Conservation (phyloP, 1,140 invertebrate genomes). For the Diabrotica virgifera region DNA sequence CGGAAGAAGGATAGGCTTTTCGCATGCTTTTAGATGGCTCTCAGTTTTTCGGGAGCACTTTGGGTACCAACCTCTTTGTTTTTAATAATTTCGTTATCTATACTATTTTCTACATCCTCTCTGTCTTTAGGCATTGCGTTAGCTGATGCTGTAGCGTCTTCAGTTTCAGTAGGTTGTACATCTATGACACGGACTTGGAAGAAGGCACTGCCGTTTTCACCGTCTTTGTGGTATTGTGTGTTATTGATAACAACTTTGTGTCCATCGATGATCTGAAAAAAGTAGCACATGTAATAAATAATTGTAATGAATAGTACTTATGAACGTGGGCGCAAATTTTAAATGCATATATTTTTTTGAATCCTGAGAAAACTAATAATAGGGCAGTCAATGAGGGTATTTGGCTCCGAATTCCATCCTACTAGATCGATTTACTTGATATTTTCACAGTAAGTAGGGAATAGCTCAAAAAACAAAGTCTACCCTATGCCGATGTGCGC, state of each 20-base stretch:
- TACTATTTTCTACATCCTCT: slow-evolving; percentile 38
- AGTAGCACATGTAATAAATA: not conserved
- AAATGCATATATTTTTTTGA: too few species aligned
- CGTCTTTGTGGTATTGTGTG: slow-evolving; percentile 52
- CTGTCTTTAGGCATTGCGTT: slow-evolving; percentile 23
- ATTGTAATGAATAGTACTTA: too few species aligned
- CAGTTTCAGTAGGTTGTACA: slow-evolving; percentile 48
- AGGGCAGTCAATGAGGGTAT: too few species aligned
- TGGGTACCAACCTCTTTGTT: slow-evolving; percentile 43
- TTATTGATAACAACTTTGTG: slow-evolving; percentile 59
- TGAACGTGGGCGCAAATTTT: too few species aligned
- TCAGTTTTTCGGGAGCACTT: slow-evolving; percentile 37
- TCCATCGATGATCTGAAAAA: slow-evolving; percentile 53
- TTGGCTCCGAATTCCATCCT: too few species aligned
- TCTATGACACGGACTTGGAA: slow-evolving; percentile 55
- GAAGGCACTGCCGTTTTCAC: slow-evolving; percentile 47
- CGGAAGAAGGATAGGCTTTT: not conserved
- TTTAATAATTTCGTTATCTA: slow-evolving; percentile 41
- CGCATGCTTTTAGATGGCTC: slow-evolving; percentile 22
- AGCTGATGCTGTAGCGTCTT: slow-evolving; percentile 26
- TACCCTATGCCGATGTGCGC: too few species aligned
- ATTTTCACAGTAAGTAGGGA: too few species aligned
- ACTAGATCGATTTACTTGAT: too few species aligned
- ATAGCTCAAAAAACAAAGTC: too few species aligned
- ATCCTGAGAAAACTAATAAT: too few species aligned